Evolutionary conservation across 2,113 vertebrate genomes (phyloP).

Genomic region (Bostrychus sinensis): DNA sequence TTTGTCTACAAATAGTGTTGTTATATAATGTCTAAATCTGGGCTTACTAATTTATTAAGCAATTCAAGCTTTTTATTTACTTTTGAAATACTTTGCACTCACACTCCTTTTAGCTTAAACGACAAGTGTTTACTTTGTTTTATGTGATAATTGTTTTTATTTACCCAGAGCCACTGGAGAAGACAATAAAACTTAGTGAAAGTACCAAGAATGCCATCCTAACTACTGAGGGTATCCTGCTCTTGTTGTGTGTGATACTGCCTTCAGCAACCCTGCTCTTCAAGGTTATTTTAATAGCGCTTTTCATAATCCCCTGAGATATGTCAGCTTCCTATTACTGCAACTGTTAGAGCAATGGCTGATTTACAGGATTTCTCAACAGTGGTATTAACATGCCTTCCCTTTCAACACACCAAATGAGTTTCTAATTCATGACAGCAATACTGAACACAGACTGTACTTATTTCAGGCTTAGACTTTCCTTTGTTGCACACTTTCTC

Average conservation of each 20-base stretch:
- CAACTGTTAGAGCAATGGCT: neutral
- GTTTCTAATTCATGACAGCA: neutral
- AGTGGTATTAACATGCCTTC: neutral
- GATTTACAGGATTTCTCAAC: slow-evolving; percentile 14
- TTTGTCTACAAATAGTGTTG: slow-evolving; percentile 8
- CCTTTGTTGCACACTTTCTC: neutral
- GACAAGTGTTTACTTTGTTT: neutral
- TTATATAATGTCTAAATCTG: slow-evolving; percentile 27
- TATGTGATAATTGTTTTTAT: slow-evolving; percentile 13
- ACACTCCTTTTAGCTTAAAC: neutral
- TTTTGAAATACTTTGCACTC: neutral
- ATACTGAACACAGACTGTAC: neutral
- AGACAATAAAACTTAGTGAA: slow-evolving; percentile 70
- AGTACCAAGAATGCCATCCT: slow-evolving; percentile 78
- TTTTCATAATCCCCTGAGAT: neutral
- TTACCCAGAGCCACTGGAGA: slow-evolving; percentile 59
- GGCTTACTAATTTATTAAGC: slow-evolving; percentile 1
- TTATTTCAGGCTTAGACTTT: no score
- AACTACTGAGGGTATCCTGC: slow-evolving; percentile 69
- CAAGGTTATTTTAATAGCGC: slow-evolving; percentile 54
- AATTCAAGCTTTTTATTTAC: neutral
- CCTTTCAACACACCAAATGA: neutral
- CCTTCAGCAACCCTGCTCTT: slow-evolving; percentile 65
- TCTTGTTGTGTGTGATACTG: slow-evolving; percentile 70
- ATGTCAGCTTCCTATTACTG: neutral